These are phyloP conservation scores for Erpetoichthys calabaricus DNA, from an alignment of 2,797 vertebrate genomes.

Conservation along the genomic window DNA sequence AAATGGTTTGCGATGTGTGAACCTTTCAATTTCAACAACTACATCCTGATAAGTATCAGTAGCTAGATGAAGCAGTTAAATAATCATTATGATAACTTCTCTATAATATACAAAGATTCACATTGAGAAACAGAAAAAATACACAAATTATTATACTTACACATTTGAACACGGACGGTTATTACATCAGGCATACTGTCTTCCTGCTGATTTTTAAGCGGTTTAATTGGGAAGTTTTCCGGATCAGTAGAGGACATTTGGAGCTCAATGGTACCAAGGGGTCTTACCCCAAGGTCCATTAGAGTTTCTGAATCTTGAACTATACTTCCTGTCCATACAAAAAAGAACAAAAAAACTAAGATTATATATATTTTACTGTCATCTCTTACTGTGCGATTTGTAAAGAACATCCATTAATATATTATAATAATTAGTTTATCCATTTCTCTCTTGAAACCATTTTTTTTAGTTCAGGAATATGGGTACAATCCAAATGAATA, in stretches of 20 bases:
- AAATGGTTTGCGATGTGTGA: conserved; percentile 58
- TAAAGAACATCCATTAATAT: too few relatives aligned
- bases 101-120: neutral
- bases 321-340: conserved; percentile 40
- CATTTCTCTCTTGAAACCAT: too few relatives aligned
- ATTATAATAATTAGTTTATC: too few relatives aligned
- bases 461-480: too few relatives aligned
- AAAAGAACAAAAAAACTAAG: conserved; percentile 1
- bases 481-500: too few relatives aligned
- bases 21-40: conserved; percentile 63
- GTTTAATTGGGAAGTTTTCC: conserved; percentile 41
- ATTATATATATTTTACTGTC: too few relatives aligned
- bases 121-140: neutral
- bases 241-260: conserved; percentile 52
- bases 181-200: conserved; percentile 60
- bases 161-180: conserved; percentile 58
- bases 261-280: conserved; percentile 46
- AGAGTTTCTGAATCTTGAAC: conserved; percentile 45
- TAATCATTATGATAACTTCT: neutral
- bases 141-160: conserved; percentile 33
- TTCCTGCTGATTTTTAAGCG: conserved; percentile 33
- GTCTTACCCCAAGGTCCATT: conserved; percentile 43
- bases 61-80: conserved; percentile 27
- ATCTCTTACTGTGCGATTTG: too few relatives aligned
- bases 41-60: conserved; percentile 44